Base-by-base conservation (phyloP, 2,888 invertebrate genomes). In the Leptinotarsa tumamoca region DNA sequence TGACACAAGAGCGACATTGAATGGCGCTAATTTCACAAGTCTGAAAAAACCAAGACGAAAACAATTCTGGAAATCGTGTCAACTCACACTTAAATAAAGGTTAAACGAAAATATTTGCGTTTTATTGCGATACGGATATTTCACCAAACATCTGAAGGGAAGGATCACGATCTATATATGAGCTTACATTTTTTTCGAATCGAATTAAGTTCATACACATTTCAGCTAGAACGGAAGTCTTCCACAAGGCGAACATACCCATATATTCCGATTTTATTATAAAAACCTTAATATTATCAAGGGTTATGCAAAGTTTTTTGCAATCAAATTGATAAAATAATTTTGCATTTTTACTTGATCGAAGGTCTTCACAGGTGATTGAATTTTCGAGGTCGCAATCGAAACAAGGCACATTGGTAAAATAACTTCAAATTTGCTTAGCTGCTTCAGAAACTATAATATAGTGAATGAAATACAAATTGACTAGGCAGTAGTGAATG, bases 11-110 rank as follows among this genome's bases (percentile, higher is more conserved):
- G 27, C 27, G 68, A 68, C 52, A 68, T 68, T 68, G 68, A 52
- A 68, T 15, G 2, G n/a, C 43, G 23, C 17, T 43, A 72, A 72
- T 75, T 75, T 75, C 68, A 73, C 71, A 73, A 76, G 63, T 50
- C 33, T 27, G 21, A 66, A 71, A 27, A 67, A 54, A 56, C 23
- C 51, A 67, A 63, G 43, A 71, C 67, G 67, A 73, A 76, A 76
- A 67, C 52, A 58, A 72, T 63, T 67, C 66, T 50, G 67, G 63
- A 76, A 76, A 70, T 61, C 71, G 70, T 71, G 76, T 71, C 73
- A 76, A 61, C 71, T 70, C 72, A 67, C 72, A 67, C 70, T 17
- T 17, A 51, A 27, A 23, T 50, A 58, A 71, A 76, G 71, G 73
- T 76, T 73, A 67, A n/a, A 72, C 15, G 21, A 68, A 50, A 67